Base-by-base conservation (phyloP, 2,797 vertebrate species). In the Galago senegalensis region DNA sequence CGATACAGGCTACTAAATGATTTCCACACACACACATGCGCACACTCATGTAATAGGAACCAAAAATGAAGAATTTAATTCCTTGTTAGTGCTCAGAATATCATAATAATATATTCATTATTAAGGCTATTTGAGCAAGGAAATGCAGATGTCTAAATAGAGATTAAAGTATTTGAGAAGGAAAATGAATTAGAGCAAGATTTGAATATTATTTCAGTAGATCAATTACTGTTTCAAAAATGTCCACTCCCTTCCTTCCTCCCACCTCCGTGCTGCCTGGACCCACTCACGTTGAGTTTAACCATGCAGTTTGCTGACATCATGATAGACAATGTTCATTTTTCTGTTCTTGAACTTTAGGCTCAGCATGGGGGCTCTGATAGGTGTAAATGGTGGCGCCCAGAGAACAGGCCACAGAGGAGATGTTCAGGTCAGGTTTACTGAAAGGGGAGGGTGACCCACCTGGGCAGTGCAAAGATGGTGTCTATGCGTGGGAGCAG, bases 151-250 rank as follows among this genome's bases (percentile, higher is more conserved):
- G 27, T 93, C 31, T 60, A 75, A 70, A 87, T 89, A 60, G 60
- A 89, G 34, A 58, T 6, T 60, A 53, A 92, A 25, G 10, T 6
- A 85, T 85, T 93, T 90, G 65, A 92, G 61, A 86, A 80, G 49
- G 21, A 56, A 92, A 89, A 90, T 84, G 77, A 79, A 90, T 87
- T 84, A 49, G 8, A 87, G 16, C 11, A 63, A 87, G 23, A 87
- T 70, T 25, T 77, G 60, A 92, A 9, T 21, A 77, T 93, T 27
- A 91, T 83, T 70, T 12, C 31, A 46, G 75, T 43, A 61, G 23
- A 69, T 43, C 60, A 34, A 5, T 43, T 65, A 27, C 18, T 53
- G 10, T n/a, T 43, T 75, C 49, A 65, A 84, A 65, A 89, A 49
- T 73, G 75, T 31, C 16, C 34, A 46, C 14, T 84, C 3, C 4